Percentiles rank a stretch among this genome's conserved stretches.
These are phyloP conservation scores for Planococcus citri DNA, from an alignment of 1,140 invertebrate species.

Conservation along the genomic window DNA sequence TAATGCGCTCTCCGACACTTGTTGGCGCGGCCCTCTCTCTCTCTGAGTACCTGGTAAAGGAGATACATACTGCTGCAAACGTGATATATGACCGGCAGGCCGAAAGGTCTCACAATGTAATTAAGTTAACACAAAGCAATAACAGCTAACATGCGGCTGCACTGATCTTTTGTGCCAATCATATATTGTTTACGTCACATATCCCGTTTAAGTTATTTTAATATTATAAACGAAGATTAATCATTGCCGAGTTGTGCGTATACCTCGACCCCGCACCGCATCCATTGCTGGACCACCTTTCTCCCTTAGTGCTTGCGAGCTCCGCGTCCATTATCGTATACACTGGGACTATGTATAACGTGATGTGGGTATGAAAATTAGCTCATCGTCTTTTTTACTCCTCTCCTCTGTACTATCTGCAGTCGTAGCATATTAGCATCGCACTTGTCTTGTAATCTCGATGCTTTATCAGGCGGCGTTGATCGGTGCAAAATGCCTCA, in stretches of 20 bases:
- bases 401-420: no score
- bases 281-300: no score
- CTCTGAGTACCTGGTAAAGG: no score
- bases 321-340: no score
- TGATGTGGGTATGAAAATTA: no score
- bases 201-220: constrained; percentile 16
- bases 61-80: not conserved
- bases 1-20: not conserved
- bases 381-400: no score
- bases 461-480: no score
- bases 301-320: no score
- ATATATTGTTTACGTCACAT: constrained; percentile 17
- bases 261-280: not conserved
- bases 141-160: constrained; percentile 18
- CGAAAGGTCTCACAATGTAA: constrained; percentile 20
- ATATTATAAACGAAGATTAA: constrained; percentile 17
- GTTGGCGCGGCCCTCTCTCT: not conserved
- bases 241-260: not conserved
- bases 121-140: constrained; percentile 20
- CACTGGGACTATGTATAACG: no score
- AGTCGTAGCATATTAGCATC: no score
- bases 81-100: constrained; percentile 18
- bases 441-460: no score
- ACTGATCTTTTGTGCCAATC: constrained; percentile 14
- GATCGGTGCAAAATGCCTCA: no score